These are phyloP conservation scores for Dolomedes plantarius DNA, from an alignment of 2,888 invertebrate genomes.

Conservation along the genomic window DNA sequence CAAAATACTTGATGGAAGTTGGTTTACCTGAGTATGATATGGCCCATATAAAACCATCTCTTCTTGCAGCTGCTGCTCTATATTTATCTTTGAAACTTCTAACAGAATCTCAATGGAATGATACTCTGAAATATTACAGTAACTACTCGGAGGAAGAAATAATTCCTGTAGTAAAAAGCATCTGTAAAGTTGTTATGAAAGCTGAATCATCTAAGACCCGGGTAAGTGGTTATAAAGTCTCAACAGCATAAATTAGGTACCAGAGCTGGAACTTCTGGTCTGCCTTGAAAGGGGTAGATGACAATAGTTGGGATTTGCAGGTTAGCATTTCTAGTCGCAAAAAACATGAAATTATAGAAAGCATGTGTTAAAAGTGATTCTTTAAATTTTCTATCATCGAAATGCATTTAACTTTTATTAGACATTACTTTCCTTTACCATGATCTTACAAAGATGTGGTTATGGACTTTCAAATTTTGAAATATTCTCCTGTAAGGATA, in stretches of 20 bases:
- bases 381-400: too few species aligned
- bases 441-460: too few species aligned
- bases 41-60: constrained; percentile 86
- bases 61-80: constrained; percentile 87
- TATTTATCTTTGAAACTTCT: constrained; percentile 82
- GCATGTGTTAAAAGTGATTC: too few species aligned
- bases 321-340: too few species aligned
- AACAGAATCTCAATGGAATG: constrained; percentile 82
- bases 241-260: background rate
- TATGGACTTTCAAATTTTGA: too few species aligned
- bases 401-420: too few species aligned
- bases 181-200: constrained; percentile 84
- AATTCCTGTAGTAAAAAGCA: constrained; percentile 82
- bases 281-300: too few species aligned
- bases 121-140: constrained; percentile 86
- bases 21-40: constrained; percentile 87
- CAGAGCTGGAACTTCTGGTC: too few species aligned
- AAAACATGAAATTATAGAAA: too few species aligned
- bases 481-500: too few species aligned
- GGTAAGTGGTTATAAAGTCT: constrained; percentile 74
- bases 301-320: too few species aligned
- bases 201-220: constrained; percentile 85
- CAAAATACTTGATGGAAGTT: constrained; percentile 94
- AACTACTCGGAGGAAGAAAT: constrained; percentile 84
- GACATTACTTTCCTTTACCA: too few species aligned